Percentiles rank a stretch among this genome's conserved stretches.
phyloP scores from a whole-genome alignment of 2,797 vertebrate species.

The Oreonectes daqikongensis region DNA sequence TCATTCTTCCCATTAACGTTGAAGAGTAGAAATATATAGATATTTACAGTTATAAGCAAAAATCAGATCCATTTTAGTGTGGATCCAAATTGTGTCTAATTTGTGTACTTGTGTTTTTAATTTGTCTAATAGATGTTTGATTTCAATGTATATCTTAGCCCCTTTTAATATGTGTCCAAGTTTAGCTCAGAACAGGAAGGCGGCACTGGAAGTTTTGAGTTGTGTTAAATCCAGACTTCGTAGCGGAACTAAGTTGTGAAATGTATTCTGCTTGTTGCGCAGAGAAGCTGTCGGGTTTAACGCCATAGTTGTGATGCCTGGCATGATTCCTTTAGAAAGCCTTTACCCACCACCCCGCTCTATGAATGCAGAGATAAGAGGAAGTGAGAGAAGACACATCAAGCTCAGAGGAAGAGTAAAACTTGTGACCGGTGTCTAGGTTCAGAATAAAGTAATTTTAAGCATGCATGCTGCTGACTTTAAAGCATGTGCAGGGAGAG shows the following conservation, averaged over 20 bases:
- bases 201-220: conserved; percentile 12
- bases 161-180: conserved; percentile 23
- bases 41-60: neutral
- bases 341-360: conserved; percentile 3
- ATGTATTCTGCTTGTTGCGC: conserved; percentile 36
- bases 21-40: neutral
- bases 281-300: conserved; percentile 24
- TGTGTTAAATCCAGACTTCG: conserved; percentile 32
- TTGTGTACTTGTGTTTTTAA: neutral
- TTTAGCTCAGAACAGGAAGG: conserved; percentile 16
- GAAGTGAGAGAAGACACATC: conserved; percentile 28
- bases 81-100: too few species aligned
- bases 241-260: conserved; percentile 43
- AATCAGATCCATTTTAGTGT: neutral
- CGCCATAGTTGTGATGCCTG: conserved; percentile 16
- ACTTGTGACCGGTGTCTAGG: conserved; percentile 61
- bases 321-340: conserved; percentile 23
- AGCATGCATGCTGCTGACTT: conserved; percentile 58
- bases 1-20: neutral
- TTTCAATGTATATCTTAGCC: neutral
- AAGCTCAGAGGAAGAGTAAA: conserved; percentile 57
- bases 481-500: conserved; percentile 46
- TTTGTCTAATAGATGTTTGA: neutral
- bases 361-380: conserved; percentile 41
- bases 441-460: conserved; percentile 46